Percentiles rank a stretch among this genome's conserved stretches.
Evolutionary conservation across 2,888 invertebrate species (phyloP).

Genomic region (Thymelicus lineola): DNA sequence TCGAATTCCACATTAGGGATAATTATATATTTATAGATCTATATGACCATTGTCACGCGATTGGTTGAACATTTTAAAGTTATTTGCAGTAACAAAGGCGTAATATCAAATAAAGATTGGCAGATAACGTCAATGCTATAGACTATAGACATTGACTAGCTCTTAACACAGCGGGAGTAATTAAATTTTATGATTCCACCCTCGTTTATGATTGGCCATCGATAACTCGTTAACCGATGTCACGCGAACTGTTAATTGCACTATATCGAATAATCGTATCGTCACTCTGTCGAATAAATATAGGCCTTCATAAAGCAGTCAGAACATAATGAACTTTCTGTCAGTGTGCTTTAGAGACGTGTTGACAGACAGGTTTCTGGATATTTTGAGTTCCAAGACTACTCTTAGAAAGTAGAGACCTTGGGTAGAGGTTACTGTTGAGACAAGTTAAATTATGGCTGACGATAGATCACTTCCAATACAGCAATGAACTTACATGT

Average conservation of each 20-base stretch:
- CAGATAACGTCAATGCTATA: background rate
- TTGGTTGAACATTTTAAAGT: background rate
- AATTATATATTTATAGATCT: background rate
- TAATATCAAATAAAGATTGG: background rate
- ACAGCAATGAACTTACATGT: too few species aligned
- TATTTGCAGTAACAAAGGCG: slow-evolving; percentile 2
- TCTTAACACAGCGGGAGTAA: slow-evolving; percentile 11
- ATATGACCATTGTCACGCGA: background rate
- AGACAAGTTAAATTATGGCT: too few species aligned
- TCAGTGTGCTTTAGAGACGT: too few species aligned
- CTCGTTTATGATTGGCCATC: slow-evolving; percentile 13
- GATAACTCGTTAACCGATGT: slow-evolving; percentile 12
- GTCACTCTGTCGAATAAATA: background rate
- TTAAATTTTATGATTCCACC: slow-evolving; percentile 29
- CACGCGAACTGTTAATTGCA: slow-evolving; percentile 10
- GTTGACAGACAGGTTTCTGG: too few species aligned
- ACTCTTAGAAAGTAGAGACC: too few species aligned
- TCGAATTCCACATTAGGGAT: background rate
- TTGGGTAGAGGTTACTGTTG: too few species aligned
- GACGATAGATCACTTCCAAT: too few species aligned
- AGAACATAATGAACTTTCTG: too few species aligned
- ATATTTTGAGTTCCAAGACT: too few species aligned
- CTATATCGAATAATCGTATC: background rate
- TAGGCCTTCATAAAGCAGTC: too few species aligned
- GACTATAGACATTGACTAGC: slow-evolving; percentile 13